Evolutionary conservation across 2,797 vertebrate species (phyloP).

Genomic region (Salmo trutta): DNA sequence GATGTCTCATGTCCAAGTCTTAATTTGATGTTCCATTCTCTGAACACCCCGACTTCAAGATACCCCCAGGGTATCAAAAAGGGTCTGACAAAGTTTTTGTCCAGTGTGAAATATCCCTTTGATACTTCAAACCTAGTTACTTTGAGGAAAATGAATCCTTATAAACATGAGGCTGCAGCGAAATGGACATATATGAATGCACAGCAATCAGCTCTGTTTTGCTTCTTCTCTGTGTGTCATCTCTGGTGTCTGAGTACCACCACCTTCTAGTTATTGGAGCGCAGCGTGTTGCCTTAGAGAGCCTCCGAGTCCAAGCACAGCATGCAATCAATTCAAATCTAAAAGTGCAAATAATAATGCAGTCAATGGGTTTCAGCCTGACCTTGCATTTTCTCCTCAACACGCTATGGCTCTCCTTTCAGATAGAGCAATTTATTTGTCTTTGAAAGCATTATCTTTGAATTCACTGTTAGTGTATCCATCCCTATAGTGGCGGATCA

Average conservation of each 20-base stretch:
- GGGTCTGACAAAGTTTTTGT: too few relatives aligned
- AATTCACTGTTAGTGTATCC: not conserved
- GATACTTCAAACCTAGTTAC: too few relatives aligned
- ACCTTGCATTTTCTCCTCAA: too few relatives aligned
- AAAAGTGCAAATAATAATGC: not conserved
- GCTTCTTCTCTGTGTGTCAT: not conserved
- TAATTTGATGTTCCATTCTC: too few relatives aligned
- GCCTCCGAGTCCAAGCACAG: not conserved
- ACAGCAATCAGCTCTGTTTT: not conserved
- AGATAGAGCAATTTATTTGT: not conserved
- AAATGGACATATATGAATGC: not conserved
- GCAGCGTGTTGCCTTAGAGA: not conserved
- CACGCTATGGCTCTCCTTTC: not conserved
- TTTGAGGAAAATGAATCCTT: not conserved
- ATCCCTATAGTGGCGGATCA: too few relatives aligned
- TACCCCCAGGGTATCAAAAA: too few relatives aligned
- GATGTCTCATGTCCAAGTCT: too few relatives aligned
- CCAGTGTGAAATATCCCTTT: too few relatives aligned
- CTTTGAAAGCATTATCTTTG: not conserved
- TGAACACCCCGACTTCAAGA: too few relatives aligned
- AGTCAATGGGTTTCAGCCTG: not conserved
- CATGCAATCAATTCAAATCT: not conserved
- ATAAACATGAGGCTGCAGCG: not conserved
- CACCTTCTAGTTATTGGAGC: not conserved
- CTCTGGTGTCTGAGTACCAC: not conserved